Conservation (phyloP, 1,140 invertebrate species). For the Antheraea pernyi region DNA sequence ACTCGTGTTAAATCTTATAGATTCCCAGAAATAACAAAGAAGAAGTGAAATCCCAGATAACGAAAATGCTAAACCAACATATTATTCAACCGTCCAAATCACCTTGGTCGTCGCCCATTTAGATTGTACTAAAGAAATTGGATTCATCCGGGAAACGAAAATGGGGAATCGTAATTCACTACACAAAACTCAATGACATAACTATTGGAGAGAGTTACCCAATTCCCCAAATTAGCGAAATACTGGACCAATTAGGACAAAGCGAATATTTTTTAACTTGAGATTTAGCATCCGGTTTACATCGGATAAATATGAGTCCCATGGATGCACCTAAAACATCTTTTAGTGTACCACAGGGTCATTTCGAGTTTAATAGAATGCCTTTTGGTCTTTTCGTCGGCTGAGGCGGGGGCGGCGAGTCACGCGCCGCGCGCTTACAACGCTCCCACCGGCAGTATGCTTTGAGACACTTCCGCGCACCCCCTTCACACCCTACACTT, state of each 20-base stretch:
- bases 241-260: slow-evolving; percentile 64
- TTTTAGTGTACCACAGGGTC: too few species aligned
- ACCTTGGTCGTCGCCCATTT: slow-evolving; percentile 8
- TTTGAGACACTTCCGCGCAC: too few species aligned
- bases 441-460: too few species aligned
- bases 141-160: slow-evolving; percentile 36
- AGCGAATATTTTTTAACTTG: slow-evolving; percentile 37
- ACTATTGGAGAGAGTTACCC: slow-evolving; percentile 76
- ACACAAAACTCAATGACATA: slow-evolving; percentile 30
- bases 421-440: too few species aligned
- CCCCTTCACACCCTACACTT: too few species aligned
- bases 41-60: slow-evolving; percentile 1
- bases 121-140: not conserved
- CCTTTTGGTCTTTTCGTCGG: too few species aligned
- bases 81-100: slow-evolving; percentile 12
- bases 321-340: slow-evolving; percentile 34
- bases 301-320: slow-evolving; percentile 37
- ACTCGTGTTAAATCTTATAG: slow-evolving; percentile 13
- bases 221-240: too few species aligned
- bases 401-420: too few species aligned
- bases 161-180: slow-evolving; percentile 61
- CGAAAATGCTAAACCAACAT: slow-evolving; percentile 6
- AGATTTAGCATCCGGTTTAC: slow-evolving; percentile 73
- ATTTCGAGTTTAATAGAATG: too few species aligned
- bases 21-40: slow-evolving; percentile 16